Conservation (phyloP, 2,888 invertebrate species). For the Malachius bipustulatus region DNA sequence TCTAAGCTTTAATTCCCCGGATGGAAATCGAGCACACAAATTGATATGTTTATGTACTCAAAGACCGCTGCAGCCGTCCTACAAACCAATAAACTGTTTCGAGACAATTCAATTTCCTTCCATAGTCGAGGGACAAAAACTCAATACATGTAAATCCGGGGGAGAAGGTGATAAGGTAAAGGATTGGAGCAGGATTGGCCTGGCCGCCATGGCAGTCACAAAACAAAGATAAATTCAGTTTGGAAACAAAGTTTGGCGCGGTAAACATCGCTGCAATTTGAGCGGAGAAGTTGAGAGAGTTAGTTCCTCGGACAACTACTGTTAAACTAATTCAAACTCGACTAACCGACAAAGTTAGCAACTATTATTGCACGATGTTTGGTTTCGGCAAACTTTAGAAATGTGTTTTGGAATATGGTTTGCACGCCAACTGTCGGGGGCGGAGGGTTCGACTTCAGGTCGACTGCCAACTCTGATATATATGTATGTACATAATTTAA, state of each 20-base stretch:
- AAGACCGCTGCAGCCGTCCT: no score
- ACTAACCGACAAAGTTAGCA: constrained; percentile 29
- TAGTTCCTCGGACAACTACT: constrained; percentile 29
- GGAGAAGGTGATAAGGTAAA: neutral
- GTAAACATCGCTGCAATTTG: constrained; percentile 10
- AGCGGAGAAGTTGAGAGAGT: constrained; percentile 12
- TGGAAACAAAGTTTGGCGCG: constrained; percentile 12
- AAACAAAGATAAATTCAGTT: constrained; percentile 8
- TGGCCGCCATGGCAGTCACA: constrained; percentile 6
- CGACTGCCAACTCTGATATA: no score
- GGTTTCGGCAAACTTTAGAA: constrained; percentile 29
- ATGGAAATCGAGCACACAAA: no score
- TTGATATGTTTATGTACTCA: no score
- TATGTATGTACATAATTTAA: no score
- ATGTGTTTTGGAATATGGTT: constrained; percentile 30
- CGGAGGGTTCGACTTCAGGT: neutral
- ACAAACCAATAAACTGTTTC: no score
- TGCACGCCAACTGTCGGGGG: no score
- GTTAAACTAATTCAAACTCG: constrained; percentile 33
- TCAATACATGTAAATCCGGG: constrained; percentile 14
- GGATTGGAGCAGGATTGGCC: neutral
- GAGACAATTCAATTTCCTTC: no score
- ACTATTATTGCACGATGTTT: constrained; percentile 36
- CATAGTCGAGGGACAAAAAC: no score
- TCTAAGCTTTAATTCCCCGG: no score